phyloP scores from a whole-genome alignment of 2,797 vertebrate species.

The Tokudaia muenninki region DNA sequence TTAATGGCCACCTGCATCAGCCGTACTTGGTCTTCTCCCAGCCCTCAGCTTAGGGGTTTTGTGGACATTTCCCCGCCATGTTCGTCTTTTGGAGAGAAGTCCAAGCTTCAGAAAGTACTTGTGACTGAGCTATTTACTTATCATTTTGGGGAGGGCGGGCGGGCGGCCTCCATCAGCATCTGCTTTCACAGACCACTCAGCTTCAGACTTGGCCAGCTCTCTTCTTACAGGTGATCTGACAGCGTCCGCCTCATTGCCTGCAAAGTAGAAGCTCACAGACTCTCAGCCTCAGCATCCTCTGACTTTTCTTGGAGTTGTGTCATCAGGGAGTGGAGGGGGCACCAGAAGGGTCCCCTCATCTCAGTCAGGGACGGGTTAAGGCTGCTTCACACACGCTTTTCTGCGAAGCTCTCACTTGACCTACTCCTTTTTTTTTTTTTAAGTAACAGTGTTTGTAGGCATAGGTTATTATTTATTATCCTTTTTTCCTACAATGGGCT shows the following conservation, averaged over 20 bases:
- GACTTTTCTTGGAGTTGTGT: neutral
- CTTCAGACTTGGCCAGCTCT: neutral
- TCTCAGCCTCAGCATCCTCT: neutral
- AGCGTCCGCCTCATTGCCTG: neutral
- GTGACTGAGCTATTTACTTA: neutral
- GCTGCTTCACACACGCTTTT: neutral
- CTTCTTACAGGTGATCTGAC: neutral
- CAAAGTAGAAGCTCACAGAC: no score
- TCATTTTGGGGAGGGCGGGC: neutral
- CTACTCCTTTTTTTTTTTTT: neutral
- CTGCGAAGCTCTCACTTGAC: neutral
- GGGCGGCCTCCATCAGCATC: neutral
- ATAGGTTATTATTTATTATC: neutral
- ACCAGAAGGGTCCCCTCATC: no score
- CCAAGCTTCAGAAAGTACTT: neutral
- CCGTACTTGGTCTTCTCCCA: neutral
- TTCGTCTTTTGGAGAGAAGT: neutral
- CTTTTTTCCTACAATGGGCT: neutral
- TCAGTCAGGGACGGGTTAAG: no score
- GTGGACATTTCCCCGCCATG: neutral
- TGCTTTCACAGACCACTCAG: neutral
- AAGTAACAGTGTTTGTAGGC: neutral
- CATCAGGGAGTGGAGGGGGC: neutral
- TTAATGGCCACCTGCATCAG: neutral
- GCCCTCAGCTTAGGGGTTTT: neutral